Conservation (phyloP, 2,797 vertebrate species). For the Enteromius viviparus region DNA sequence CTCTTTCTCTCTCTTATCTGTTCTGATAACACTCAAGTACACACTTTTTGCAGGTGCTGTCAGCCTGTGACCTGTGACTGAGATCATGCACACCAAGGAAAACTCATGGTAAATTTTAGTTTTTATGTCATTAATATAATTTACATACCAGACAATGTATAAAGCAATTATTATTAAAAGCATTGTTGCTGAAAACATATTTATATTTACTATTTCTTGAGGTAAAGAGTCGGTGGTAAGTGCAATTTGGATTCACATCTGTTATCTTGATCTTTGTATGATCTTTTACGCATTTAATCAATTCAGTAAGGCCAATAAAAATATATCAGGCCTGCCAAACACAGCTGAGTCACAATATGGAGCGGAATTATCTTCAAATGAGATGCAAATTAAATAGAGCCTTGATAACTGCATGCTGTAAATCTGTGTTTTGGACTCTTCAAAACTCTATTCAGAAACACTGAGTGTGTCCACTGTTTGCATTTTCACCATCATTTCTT, state of each 20-base stretch:
- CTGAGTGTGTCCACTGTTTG: not conserved
- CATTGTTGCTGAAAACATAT: not conserved
- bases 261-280: not conserved
- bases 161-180: not conserved
- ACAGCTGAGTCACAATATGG: slow-evolving; percentile 9
- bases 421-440: not conserved
- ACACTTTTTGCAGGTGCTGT: slow-evolving; percentile 11
- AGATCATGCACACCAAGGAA: slow-evolving; percentile 64
- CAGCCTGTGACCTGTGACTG: slow-evolving; percentile 19
- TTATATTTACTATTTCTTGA: not conserved
- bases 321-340: slow-evolving; percentile 1
- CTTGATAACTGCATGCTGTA: not conserved
- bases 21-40: slow-evolving; percentile 29
- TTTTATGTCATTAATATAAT: slow-evolving; percentile 31
- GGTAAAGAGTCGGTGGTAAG: not conserved
- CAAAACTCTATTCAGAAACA: not conserved
- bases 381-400: slow-evolving; percentile 24
- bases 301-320: slow-evolving; percentile 15
- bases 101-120: slow-evolving; percentile 63
- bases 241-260: slow-evolving; percentile 13
- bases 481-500: not conserved
- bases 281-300: slow-evolving; percentile 12
- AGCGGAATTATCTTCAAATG: slow-evolving; percentile 3
- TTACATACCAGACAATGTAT: not conserved
- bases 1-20: slow-evolving; percentile 46